These are phyloP conservation scores for Mnemiopsis leidyi DNA, from an alignment of 37 sponge, comb jelly and placozoan genomes.

Conservation along the genomic window DNA sequence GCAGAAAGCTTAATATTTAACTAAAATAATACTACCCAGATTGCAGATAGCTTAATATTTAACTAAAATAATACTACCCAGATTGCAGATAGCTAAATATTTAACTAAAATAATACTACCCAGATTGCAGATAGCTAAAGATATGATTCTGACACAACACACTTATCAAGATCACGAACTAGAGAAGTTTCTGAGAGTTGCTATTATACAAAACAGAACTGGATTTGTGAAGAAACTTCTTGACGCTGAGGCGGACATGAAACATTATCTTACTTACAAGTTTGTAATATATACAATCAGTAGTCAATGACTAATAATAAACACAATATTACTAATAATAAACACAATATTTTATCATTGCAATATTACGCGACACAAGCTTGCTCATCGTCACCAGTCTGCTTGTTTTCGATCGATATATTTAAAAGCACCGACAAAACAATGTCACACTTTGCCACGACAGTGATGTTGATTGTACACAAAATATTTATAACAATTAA, in stretches of 20 bases:
- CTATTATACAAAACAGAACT: slow-evolving; percentile 15
- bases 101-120: no score
- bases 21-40: neutral
- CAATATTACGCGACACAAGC: no score
- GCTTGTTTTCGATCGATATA: no score
- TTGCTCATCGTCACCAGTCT: no score
- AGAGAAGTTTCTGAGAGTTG: neutral
- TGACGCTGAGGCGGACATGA: slow-evolving; percentile 1
- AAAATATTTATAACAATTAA: no score
- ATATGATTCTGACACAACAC: slow-evolving; percentile 2
- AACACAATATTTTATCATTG: no score
- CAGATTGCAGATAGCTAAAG: slow-evolving; percentile 8
- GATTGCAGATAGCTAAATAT: neutral
- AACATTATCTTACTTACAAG: slow-evolving; percentile 20
- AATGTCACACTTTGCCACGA: no score
- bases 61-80: neutral
- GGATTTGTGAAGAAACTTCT: neutral
- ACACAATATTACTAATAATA: no score
- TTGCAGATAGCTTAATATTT: neutral
- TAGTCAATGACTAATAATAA: no score
- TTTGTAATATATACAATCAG: no score
- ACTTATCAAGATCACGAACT: neutral
- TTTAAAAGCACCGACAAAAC: no score
- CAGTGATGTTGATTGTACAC: no score
- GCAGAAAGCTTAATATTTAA: neutral